Evolutionary conservation across 2,113 vertebrate genomes (phyloP), one percentile per base, ranked within the genome.

Genomic region (Pithys albifrons): DNA sequence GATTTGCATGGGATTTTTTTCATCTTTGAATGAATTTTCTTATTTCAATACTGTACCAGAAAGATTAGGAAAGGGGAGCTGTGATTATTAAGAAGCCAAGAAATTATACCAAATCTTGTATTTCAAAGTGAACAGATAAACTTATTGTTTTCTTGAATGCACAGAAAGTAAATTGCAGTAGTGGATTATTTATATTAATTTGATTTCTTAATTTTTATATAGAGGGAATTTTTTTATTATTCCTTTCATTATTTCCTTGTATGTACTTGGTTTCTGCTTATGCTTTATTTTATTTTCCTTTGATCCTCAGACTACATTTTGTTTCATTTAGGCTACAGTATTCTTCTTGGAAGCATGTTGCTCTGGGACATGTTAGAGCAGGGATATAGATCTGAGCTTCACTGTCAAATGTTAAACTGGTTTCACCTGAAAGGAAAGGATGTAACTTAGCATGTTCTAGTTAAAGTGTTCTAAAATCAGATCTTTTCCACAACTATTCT

Each of bases 371-470:
- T 55, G 84, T 43, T 78, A 87, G 45, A 77, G 37, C 35, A 92
- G 37, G 45, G 19, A 66, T 90, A 55, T 19, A 93, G 76, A 88
- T 58, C 46, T 78, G 10, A 84, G 35, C 49, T 78, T 66, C 35
- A 28, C 20, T 73, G 57, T 80, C 70, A 94, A 91, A 49, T 82
- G 35, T 85, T 95, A 90, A 92, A 33, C n/a, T 62, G 48, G n/a
- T 74, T 27, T 70, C 35, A 61, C 31, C 20, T 85, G 43, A 94
- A 95, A 95, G 92, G n/a, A 96, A 94, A 79, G 39, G 82, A n/a
- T 43, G 39, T 70, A 66, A 93, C 84, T 94, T 89, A 69, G 61
- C 45, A 33, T 64, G 14, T 22, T 64, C 20, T 48, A 83, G 35
- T 94, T 71, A 70, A 83, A 95, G 33, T 51, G 9, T 71, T 96